Evolutionary conservation across 1,140 invertebrate genomes (phyloP).

Genomic region (Ganaspis sp.): DNA sequence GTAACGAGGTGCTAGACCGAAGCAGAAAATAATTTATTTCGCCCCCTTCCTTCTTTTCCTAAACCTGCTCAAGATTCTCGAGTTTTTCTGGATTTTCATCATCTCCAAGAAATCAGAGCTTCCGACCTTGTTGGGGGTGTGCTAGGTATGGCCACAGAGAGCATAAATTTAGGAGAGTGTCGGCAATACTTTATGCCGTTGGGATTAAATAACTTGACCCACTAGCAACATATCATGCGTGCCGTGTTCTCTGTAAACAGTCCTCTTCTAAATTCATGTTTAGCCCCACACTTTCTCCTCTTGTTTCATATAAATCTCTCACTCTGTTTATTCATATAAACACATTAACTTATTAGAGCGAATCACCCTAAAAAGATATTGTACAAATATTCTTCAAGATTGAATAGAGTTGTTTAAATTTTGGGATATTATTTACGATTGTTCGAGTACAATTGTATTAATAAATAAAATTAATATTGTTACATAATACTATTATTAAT

Average conservation of each 20-base stretch:
- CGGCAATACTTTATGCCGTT: conserved; percentile 68
- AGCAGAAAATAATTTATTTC: not conserved
- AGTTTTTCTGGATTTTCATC: conserved; percentile 3
- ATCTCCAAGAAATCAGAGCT: conserved; percentile 30
- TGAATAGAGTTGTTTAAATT: too few relatives aligned
- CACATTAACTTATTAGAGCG: not conserved
- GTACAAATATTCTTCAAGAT: too few relatives aligned
- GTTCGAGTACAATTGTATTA: too few relatives aligned
- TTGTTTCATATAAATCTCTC: not conserved
- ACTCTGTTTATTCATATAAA: not conserved
- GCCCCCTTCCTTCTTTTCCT: not conserved
- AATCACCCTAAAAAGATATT: too few relatives aligned
- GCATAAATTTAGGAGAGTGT: conserved; percentile 70
- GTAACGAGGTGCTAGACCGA: not conserved
- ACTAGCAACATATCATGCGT: conserved; percentile 70
- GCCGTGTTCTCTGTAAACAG: conserved; percentile 29
- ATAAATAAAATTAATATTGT: too few relatives aligned
- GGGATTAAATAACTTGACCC: conserved; percentile 75
- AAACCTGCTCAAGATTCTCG: not conserved
- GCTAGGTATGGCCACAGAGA: conserved; percentile 51
- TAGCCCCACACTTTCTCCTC: not conserved
- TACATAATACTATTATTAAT: too few relatives aligned
- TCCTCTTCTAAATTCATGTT: conserved; percentile 22
- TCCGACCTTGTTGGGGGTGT: conserved; percentile 24
- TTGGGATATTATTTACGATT: too few relatives aligned